Base-by-base conservation (phyloP, 1,140 invertebrate genomes). In the Maconellicoccus hirsutus region DNA sequence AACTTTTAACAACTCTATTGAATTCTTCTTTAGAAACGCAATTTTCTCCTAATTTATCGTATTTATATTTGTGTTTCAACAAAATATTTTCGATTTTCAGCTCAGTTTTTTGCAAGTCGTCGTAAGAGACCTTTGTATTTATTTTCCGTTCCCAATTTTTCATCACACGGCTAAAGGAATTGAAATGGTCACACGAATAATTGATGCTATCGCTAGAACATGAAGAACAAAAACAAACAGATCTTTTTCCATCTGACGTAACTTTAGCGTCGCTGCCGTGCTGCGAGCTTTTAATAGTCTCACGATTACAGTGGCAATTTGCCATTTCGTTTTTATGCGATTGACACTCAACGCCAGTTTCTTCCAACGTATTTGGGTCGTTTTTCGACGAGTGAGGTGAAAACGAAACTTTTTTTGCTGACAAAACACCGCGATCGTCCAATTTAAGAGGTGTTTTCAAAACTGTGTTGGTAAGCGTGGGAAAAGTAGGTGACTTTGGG, bases 1-100 rank as follows among this genome's bases (percentile, higher is more conserved):
- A 66, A 14, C 16, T 26, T 25, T 26, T 10, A 23, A 26, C 25
- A 66, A 66, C 25, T 23, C 22, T 4, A 16, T 66, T 66, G 10
- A 66, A 66, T 66, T 66, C 61, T 10, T 66, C 61, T 66, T 16
- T 66, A 4, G 61, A 6, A 14, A 66, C 16, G 25, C 21, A 66
- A 66, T 66, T 66, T 66, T 66, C 61, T 10, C 22, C 25, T 25
- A 66, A 25, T 66, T 66, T 66, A 66, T 26, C 25, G 61, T 66
- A 66, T 26, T 66, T 66, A 66, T 16, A 66, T 25, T 66, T 66
- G 25, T 25, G 61, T 23, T 66, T 66, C 22, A 66, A 16, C 8
- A 66, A 23, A 25, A 66, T 25, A 66, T 66, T 66, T 66, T 66
- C 61, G 10, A 66, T 25, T 66, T 66, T 66, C 16, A 66, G 25